phyloP scores from a whole-genome alignment of 2,113 vertebrate genomes.

The Grus americana region DNA sequence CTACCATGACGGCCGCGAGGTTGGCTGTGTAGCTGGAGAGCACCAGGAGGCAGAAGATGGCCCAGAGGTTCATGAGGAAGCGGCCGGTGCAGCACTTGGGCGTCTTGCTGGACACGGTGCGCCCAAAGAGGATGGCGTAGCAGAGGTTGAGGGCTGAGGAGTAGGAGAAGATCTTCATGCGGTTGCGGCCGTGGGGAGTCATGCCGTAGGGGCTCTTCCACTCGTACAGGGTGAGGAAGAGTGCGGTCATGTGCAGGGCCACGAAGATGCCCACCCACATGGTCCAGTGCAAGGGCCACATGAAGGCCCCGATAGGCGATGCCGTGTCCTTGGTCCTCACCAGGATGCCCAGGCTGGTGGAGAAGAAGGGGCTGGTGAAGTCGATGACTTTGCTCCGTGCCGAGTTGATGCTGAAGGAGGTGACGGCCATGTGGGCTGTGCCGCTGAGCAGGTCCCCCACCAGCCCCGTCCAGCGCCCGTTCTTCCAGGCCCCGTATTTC shows the following conservation, averaged over 20 bases:
- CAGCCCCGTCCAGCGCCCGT: slow-evolving; percentile 90
- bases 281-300: slow-evolving; percentile 97
- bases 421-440: slow-evolving; percentile 92
- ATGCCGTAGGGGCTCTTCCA: slow-evolving; percentile 97
- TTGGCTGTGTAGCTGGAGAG: slow-evolving; percentile 98
- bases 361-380: slow-evolving; percentile 98
- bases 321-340: slow-evolving; percentile 90
- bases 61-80: slow-evolving; percentile 98
- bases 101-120: slow-evolving; percentile 93
- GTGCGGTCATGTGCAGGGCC: slow-evolving; percentile 88
- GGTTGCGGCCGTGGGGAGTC: slow-evolving; percentile 91
- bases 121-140: slow-evolving; percentile 95
- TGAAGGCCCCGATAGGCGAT: slow-evolving; percentile 92
- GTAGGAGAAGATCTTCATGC: slow-evolving; percentile 92
- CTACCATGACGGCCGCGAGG: slow-evolving; percentile 95
- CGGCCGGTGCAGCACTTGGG: slow-evolving; percentile 96
- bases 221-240: slow-evolving; percentile 96
- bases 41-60: slow-evolving; percentile 97
- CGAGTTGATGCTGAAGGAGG: slow-evolving; percentile 95
- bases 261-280: slow-evolving; percentile 97
- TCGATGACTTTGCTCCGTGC: slow-evolving; percentile 91
- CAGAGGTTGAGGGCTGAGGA: slow-evolving; percentile 97
- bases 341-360: slow-evolving; percentile 95
- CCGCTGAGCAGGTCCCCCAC: slow-evolving; percentile 91
- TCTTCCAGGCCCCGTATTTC: slow-evolving; percentile 88